Percentiles rank a stretch among this genome's conserved stretches.
Conservation (phyloP, 2,797 vertebrate species). For the Sebastes iracundus region DNA sequence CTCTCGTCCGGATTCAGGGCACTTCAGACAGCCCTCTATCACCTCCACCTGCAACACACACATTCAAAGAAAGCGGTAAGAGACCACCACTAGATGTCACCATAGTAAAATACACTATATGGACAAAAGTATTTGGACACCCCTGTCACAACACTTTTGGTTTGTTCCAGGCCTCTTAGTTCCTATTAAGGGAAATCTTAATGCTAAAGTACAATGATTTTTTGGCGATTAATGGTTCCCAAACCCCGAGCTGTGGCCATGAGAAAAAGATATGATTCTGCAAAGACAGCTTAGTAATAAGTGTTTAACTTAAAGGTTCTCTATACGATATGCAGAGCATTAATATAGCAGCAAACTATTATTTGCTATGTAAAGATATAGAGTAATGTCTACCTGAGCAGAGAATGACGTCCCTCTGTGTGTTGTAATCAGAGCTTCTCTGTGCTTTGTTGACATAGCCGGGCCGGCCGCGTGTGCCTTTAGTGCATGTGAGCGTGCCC, state of each 20-base stretch:
- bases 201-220: not conserved
- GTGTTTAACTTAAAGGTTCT: not conserved
- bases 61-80: not conserved
- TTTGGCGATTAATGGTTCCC: not conserved
- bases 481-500: too few relatives aligned
- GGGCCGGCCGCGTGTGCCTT: too few relatives aligned
- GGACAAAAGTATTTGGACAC: not conserved
- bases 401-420: too few relatives aligned
- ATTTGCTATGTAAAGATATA: too few relatives aligned
- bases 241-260: not conserved
- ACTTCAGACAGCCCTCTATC: slow-evolving; percentile 89
- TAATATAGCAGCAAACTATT: too few relatives aligned
- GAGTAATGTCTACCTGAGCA: too few relatives aligned
- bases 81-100: slow-evolving; percentile 14
- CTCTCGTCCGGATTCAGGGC: slow-evolving; percentile 90
- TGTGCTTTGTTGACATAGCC: too few relatives aligned
- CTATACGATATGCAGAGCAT: too few relatives aligned
- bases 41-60: slow-evolving; percentile 87
- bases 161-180: not conserved
- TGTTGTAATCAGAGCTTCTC: too few relatives aligned
- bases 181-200: not conserved
- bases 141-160: not conserved
- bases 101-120: not conserved
- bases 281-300: not conserved
- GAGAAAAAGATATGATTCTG: not conserved